These are phyloP conservation scores for Diarsia mendica DNA, from an alignment of 2,888 invertebrate genomes.

Conservation along the genomic window DNA sequence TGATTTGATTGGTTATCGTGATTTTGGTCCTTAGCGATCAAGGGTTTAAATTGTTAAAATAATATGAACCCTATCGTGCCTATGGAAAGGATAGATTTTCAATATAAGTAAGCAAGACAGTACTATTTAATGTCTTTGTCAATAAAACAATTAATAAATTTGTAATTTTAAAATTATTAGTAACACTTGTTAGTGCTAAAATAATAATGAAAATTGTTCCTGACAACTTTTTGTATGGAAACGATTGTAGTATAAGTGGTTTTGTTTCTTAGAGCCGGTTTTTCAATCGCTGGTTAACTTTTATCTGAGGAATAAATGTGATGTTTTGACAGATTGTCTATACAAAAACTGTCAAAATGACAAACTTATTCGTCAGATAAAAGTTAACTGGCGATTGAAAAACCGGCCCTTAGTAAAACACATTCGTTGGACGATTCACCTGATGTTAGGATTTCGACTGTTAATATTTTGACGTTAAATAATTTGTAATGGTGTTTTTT, in stretches of 20 bases:
- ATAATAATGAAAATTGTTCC: background rate
- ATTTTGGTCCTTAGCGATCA: background rate
- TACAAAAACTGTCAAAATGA: too few species aligned
- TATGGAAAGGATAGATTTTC: background rate
- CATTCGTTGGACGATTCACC: constrained; percentile 46
- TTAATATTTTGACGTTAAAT: constrained; percentile 75
- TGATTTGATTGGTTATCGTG: background rate
- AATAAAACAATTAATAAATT: background rate
- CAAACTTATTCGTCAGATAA: too few species aligned
- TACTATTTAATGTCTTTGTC: background rate
- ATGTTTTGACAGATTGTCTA: too few species aligned
- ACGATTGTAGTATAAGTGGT: background rate
- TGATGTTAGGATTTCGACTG: constrained; percentile 65
- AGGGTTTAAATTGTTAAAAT: background rate
- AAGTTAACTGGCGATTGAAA: too few species aligned
- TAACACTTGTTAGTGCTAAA: background rate
- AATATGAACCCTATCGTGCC: background rate
- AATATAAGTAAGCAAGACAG: background rate
- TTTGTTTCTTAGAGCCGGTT: too few species aligned
- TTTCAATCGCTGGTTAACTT: too few species aligned
- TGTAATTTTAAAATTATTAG: too few species aligned
- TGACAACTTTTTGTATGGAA: background rate
- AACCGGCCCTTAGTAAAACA: too few species aligned
- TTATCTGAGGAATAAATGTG: too few species aligned
- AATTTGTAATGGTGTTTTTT: constrained; percentile 75